Evolutionary conservation across 2,797 vertebrate species (phyloP), one percentile per base, ranked within the genome.

Genomic region (Scomberomorus guttatus): DNA sequence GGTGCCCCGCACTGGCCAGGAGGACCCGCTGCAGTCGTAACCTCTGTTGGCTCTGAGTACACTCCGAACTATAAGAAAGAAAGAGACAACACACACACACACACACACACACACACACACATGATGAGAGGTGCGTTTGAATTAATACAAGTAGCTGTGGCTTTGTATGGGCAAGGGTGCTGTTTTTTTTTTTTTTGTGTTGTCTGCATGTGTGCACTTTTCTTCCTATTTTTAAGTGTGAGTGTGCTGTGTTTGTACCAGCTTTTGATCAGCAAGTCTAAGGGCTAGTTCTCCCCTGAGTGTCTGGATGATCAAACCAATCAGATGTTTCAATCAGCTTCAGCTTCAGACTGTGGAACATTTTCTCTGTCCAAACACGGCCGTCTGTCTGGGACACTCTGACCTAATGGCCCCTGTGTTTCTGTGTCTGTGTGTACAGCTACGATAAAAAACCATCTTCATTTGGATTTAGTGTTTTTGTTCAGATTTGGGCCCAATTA

Each of bases 21-120:
- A 13, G 98, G 97, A 60, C 98, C 98, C 0, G 97, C 96, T 77
- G 97, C 96, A 6, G 97, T 99, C 58, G 97, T 98, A 80, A 98
- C 95, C 80, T 96, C 96, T 15, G 96, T 95, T 0, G 91, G 90
- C 64, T 97, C 96, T 0, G 98, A 98, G 88, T 95, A 97, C 0
- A 93, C 94, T 8, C 98, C 98, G 0, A 96, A 97, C 98, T 99
- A 17, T 27, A 80, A 64, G 18, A 29, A 5, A 72, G 2, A 62
- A 37, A 74, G 4, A 67, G 29, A 74, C 22, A 64, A 2, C 14
- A 12, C 12, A 37, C 9, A 37, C 34, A 29, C 29, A 29, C 29
- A 29, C 29, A 50, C 17, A 70, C 15, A 61, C 1, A 57, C 17
- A 7, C 48, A 66, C 11, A 48, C 3, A 25, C 10, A 24, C 1